phyloP scores from a whole-genome alignment of 2,888 invertebrate species.

The Neuroscelio doddi region DNA sequence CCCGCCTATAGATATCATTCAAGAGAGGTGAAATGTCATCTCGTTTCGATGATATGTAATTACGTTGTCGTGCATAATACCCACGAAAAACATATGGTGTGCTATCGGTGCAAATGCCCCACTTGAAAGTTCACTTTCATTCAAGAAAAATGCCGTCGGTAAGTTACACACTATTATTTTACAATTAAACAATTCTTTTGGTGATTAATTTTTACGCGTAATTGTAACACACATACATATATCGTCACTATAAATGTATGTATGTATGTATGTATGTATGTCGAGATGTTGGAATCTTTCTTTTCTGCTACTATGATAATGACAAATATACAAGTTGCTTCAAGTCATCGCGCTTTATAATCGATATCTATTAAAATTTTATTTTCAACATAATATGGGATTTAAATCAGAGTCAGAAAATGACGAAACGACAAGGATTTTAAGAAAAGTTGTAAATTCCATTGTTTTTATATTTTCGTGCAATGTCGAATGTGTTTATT shows the following conservation, averaged over 20 bases:
- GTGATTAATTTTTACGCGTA: too few species aligned
- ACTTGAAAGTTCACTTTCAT: conserved; percentile 51
- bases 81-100: conserved; percentile 50
- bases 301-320: conserved; percentile 18
- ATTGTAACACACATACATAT: neutral
- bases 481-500: neutral
- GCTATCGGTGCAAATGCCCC: conserved; percentile 55
- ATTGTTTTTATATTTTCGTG: conserved; percentile 1
- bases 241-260: conserved; percentile 1
- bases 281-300: neutral
- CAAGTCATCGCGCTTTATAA: conserved; percentile 5
- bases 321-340: conserved; percentile 8
- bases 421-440: conserved; percentile 28
- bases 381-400: conserved; percentile 18
- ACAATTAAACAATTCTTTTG: too few species aligned
- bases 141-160: conserved; percentile 58
- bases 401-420: conserved; percentile 14
- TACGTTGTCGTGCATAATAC: conserved; percentile 35
- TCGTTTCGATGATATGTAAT: conserved; percentile 45
- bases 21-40: conserved; percentile 62
- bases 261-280: neutral
- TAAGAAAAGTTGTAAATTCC: conserved; percentile 17
- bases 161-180: conserved; percentile 46
- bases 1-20: neutral
- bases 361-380: conserved; percentile 13